Evolutionary conservation across 2,888 invertebrate species (phyloP), one percentile per base, ranked within the genome.

Genomic region (Capitulum mitella): DNA sequence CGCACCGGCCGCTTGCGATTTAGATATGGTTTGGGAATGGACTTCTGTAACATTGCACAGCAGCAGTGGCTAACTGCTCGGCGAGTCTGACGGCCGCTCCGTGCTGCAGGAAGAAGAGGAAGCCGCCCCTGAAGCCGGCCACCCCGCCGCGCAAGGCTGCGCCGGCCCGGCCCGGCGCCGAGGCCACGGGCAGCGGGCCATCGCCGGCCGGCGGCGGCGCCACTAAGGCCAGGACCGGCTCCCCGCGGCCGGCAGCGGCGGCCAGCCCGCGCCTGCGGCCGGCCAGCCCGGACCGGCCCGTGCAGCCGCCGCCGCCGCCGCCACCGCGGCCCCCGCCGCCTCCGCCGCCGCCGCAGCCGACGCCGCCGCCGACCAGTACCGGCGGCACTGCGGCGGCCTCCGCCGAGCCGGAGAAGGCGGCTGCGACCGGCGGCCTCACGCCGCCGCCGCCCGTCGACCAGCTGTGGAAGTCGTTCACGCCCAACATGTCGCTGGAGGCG

Each of bases 381-480:
- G 26, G 26, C 40, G 26, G 8, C n/a, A 14, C 43, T 19, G n/a
- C 43, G n/a, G 8, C 74, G 6, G 43, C n/a, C 74, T 29, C n/a
- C n/a, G n/a, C 58, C n/a, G 29, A 29, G 12, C 58, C 1, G 58
- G 58, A 34, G 6, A 19, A 34, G 70, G 37, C 34, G 26, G 22
- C 70, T 1, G 14, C 22, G 70, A 6, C 22, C 22, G 37, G 29
- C 19, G 70, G 54, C 54, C 10, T 19, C 26, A 19, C 61, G 29
- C 29, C 32, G 70, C 43, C 46, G 5, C 48, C 76, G 76, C 29
- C 40, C 2, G 3, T 29, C 29, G 46, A 76, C 46, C 29, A 76
- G 46, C 46, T 76, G 46, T 76, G 76, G 76, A 40, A 48, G 46
- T 46, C 76, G 16, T 76, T 76, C 76, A 76, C 29, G 14, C 46